Percentiles rank a stretch among this genome's conserved stretches.
These are phyloP conservation scores for Penaeus monodon DNA, from an alignment of 2,888 invertebrate species.

Conservation along the genomic window DNA sequence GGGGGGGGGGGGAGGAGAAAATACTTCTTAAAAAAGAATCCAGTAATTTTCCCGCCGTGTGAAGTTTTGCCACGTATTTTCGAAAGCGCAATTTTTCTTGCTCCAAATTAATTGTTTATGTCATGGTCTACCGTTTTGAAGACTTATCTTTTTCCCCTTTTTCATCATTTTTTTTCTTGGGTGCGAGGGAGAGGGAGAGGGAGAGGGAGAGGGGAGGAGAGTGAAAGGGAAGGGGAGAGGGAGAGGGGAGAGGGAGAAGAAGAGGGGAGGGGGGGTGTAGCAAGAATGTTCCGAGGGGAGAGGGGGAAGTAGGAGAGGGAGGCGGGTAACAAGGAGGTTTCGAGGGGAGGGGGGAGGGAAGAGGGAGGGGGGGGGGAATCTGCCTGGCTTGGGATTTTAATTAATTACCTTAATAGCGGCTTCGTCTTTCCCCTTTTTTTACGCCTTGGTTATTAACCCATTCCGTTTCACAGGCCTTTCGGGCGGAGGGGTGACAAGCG, in stretches of 20 bases:
- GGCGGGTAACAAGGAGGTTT: no score
- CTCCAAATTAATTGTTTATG: conserved; percentile 20
- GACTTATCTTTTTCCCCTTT: neutral
- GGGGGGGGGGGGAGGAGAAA: neutral
- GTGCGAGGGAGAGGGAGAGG: neutral
- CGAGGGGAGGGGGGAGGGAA: neutral
- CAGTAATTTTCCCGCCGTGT: neutral
- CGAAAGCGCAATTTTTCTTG: neutral
- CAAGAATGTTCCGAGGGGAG: neutral
- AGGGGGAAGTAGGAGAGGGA: neutral
- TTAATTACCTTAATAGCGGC: no score
- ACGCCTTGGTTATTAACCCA: no score
- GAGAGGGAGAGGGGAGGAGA: neutral
- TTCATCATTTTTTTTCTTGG: neutral
- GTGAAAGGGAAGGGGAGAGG: neutral
- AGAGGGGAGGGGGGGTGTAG: neutral
- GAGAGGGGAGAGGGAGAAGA: neutral
- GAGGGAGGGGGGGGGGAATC: neutral
- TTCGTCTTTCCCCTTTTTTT: no score
- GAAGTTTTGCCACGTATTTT: conserved; percentile 8
- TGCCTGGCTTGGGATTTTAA: no score
- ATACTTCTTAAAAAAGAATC: neutral
- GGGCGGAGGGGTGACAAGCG: no score
- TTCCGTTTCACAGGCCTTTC: no score
- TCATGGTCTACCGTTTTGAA: neutral